These are phyloP conservation scores for Cantharis lateralis DNA, from an alignment of 2,888 invertebrate genomes.

Conservation along the genomic window DNA sequence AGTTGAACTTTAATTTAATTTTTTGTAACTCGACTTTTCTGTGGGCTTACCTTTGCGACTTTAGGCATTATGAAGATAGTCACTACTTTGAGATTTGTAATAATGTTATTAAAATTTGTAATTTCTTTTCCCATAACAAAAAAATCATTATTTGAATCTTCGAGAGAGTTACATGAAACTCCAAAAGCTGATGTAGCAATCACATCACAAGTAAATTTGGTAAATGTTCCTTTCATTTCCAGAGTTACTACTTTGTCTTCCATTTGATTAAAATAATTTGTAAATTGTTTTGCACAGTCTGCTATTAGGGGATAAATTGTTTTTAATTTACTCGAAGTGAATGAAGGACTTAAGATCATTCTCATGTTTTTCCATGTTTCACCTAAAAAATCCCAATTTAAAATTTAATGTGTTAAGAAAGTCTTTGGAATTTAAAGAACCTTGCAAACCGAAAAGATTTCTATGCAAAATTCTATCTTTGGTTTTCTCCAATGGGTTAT, in stretches of 20 bases:
- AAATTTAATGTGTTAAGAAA: slow-evolving; percentile 13
- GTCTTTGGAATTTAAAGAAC: not conserved
- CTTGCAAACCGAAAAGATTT: not conserved
- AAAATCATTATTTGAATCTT: slow-evolving; percentile 58
- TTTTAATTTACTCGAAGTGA: slow-evolving; percentile 58
- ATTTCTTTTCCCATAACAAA: slow-evolving; percentile 57
- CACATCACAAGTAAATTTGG: slow-evolving; percentile 57
- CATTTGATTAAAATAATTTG: slow-evolving; percentile 32
- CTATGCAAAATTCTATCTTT: not conserved
- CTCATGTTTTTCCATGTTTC: slow-evolving; percentile 53
- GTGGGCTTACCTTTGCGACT: not conserved
- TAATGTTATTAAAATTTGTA: slow-evolving; percentile 48
- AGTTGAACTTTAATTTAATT: too few relatives aligned
- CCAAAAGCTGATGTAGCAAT: slow-evolving; percentile 60
- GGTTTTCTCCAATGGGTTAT: not conserved
- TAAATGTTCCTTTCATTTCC: slow-evolving; percentile 57
- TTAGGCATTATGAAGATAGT: not conserved
- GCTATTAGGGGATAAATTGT: slow-evolving; percentile 54
- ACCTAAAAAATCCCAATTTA: not conserved
- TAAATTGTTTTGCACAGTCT: slow-evolving; percentile 42
- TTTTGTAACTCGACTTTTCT: not conserved
- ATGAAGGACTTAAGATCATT: slow-evolving; percentile 55
- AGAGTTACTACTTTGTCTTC: slow-evolving; percentile 44
- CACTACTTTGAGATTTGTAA: not conserved
- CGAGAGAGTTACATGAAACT: slow-evolving; percentile 58